A percentile compares a stretch with the other conserved stretches of the same genome.
phyloP scores from a whole-genome alignment of 2,113 vertebrate genomes.

The Diadophis punctatus region DNA sequence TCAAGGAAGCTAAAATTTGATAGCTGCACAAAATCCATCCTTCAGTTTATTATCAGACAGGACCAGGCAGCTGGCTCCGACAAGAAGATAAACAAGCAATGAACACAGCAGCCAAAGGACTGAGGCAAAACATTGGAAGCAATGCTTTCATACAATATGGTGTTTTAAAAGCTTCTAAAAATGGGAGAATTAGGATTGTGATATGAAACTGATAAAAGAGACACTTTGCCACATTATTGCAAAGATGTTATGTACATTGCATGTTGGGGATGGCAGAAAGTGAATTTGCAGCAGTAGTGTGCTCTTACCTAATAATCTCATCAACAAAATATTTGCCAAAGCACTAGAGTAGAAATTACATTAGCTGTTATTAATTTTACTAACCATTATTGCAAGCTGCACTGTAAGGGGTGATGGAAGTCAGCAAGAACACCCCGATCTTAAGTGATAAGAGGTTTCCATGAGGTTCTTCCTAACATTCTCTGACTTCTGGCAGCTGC shows the following conservation, averaged over 20 bases:
- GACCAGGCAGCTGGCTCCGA: background rate
- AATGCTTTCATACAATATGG: background rate
- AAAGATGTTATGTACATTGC: background rate
- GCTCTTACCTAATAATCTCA: background rate
- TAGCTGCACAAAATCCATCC: background rate
- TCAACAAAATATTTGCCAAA: background rate
- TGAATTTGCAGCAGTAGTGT: background rate
- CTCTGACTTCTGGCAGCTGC: background rate
- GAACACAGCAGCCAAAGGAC: too few species aligned
- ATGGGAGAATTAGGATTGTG: background rate
- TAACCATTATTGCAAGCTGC: background rate
- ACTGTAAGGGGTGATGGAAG: background rate
- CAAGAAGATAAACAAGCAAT: background rate
- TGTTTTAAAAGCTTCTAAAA: background rate
- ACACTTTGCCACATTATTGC: background rate
- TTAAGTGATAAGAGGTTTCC: background rate
- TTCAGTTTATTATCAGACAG: conserved; percentile 7
- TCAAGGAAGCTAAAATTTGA: background rate
- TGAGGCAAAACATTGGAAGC: background rate
- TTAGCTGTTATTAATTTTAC: background rate
- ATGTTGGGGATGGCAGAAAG: background rate
- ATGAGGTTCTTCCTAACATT: background rate
- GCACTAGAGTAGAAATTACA: too few species aligned
- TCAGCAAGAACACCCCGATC: background rate
- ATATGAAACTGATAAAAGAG: background rate